Evolutionary conservation across 2,797 vertebrate species (phyloP).

Genomic region (Gymnocypris eckloni): DNA sequence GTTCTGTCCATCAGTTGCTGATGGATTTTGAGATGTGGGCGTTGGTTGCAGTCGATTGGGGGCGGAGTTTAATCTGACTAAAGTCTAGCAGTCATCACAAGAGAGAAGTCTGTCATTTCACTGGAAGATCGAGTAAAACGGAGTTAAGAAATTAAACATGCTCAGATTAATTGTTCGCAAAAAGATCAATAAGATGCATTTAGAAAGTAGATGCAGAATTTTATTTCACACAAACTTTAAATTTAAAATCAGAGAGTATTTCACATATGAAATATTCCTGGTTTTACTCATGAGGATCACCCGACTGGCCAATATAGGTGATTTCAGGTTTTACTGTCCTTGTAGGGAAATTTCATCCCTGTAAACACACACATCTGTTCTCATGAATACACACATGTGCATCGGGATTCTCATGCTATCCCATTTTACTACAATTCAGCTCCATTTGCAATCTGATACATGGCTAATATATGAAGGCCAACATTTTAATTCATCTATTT

Average conservation of each 20-base stretch:
- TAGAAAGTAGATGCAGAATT: neutral
- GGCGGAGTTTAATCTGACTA: neutral
- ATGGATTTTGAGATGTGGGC: neutral
- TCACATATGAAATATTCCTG: neutral
- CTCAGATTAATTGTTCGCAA: neutral
- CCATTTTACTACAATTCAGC: constrained; percentile 53
- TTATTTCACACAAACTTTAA: neutral
- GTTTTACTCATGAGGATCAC: neutral
- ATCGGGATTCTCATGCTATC: constrained; percentile 56
- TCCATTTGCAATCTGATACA: constrained; percentile 49
- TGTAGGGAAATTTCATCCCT: constrained; percentile 31
- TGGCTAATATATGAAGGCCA: constrained; percentile 47
- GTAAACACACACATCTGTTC: constrained; percentile 65
- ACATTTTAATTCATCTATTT: constrained; percentile 45
- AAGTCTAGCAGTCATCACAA: neutral
- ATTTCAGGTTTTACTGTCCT: neutral
- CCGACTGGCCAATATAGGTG: neutral
- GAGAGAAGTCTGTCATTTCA: neutral
- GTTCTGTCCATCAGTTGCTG: neutral
- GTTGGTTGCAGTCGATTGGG: neutral
- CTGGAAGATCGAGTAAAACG: neutral
- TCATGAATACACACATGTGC: constrained; percentile 60
- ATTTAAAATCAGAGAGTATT: neutral
- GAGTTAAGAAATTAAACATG: neutral
- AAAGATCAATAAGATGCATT: neutral